These are phyloP conservation scores for Xiphorhynchus erythropygius DNA, from an alignment of 2,797 vertebrate genomes.

Conservation along the genomic window DNA sequence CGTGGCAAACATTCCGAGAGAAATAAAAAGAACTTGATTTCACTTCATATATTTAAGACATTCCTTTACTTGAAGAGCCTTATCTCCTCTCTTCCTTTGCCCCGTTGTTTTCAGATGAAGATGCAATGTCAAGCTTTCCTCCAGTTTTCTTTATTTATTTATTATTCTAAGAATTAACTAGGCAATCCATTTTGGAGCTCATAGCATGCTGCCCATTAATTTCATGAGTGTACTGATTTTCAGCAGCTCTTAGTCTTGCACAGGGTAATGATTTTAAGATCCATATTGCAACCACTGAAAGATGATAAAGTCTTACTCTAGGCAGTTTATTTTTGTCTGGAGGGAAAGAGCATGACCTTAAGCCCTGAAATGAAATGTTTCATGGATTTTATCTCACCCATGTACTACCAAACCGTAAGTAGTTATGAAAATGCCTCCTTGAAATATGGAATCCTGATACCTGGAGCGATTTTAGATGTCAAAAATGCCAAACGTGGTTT, in stretches of 20 bases:
- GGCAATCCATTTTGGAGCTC: not conserved
- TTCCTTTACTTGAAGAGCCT: accelerated
- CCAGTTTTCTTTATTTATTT: not conserved
- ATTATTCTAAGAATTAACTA: not conserved
- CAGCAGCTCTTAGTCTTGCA: not conserved
- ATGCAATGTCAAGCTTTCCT: not conserved
- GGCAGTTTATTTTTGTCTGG: not conserved
- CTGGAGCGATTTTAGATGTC: not conserved
- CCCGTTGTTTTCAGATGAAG: not conserved
- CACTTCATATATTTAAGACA: not conserved
- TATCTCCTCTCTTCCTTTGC: not conserved
- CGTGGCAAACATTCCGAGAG: not conserved
- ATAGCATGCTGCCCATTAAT: not conserved
- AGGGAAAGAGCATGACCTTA: not conserved
- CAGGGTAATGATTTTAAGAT: not conserved
- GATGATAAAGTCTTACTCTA: not conserved
- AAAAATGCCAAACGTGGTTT: not conserved
- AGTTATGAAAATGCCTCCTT: not conserved
- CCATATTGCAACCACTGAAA: not conserved
- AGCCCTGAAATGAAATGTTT: not conserved
- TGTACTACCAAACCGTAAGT: not conserved
- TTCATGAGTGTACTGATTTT: not conserved
- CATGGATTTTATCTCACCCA: not conserved
- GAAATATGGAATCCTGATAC: not conserved
- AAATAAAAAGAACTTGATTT: not conserved